Conservation (phyloP, 2,888 invertebrate genomes). For the Herminia tarsipennalis region DNA sequence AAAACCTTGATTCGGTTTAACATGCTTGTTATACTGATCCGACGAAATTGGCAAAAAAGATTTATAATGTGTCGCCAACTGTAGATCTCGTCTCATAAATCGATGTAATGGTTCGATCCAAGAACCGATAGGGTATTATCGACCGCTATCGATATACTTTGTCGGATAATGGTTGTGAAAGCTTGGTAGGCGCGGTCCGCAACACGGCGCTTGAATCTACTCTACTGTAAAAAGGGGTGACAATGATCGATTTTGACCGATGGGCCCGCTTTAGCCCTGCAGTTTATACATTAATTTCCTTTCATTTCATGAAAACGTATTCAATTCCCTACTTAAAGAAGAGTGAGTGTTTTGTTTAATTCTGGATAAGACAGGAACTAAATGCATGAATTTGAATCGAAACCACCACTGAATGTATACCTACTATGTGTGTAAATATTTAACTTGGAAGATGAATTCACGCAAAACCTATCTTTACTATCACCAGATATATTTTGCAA, state of each 20-base stretch:
- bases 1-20: conserved; percentile 51
- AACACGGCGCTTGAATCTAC: conserved; percentile 46
- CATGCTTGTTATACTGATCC: conserved; percentile 50
- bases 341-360: no score
- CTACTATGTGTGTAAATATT: no score
- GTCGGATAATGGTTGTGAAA: conserved; percentile 68
- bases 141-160: conserved; percentile 54
- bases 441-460: no score
- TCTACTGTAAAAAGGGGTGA: conserved; percentile 53
- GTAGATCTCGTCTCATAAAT: conserved; percentile 70
- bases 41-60: conserved; percentile 58
- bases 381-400: no score
- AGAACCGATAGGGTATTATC: conserved; percentile 64
- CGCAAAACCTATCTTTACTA: no score
- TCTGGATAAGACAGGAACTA: no score
- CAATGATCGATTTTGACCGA: conserved; percentile 59
- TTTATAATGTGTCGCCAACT: conserved; percentile 67
- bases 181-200: conserved; percentile 48
- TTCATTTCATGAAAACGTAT: no score
- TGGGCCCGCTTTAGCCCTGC: background rate
- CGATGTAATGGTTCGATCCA: conserved; percentile 66
- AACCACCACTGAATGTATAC: no score
- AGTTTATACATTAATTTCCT: no score
- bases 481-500: no score
- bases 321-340: no score